Conservation (phyloP, 2,113 vertebrate species). For the Dipodomys merriami region DNA sequence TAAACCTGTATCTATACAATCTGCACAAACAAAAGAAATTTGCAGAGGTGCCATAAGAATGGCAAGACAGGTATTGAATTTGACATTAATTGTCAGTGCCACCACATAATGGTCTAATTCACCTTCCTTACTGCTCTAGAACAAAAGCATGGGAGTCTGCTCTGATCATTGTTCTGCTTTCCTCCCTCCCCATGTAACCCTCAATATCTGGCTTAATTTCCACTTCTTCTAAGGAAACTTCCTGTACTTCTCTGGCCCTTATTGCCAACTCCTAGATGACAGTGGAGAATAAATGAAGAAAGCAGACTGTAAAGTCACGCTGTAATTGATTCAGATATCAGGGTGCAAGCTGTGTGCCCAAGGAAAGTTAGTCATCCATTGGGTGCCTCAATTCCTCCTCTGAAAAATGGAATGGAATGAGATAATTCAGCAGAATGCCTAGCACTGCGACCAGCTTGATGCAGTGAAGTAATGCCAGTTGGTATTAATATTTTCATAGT, state of each 20-base stretch:
- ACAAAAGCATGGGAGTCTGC: background rate
- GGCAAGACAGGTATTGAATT: constrained; percentile 61
- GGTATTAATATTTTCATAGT: background rate
- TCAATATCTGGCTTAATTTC: background rate
- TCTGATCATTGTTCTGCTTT: background rate
- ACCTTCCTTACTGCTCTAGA: background rate
- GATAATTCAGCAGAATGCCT: background rate
- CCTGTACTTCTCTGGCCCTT: background rate
- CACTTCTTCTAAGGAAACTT: background rate
- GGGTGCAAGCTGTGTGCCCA: background rate
- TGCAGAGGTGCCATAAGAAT: constrained; percentile 62
- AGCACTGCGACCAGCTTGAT: background rate
- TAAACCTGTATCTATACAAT: constrained; percentile 63
- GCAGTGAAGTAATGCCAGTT: background rate
- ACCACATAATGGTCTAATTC: constrained; percentile 34
- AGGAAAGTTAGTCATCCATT: background rate
- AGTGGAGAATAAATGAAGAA: background rate
- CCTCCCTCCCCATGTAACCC: background rate
- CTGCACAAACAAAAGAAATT: constrained; percentile 70
- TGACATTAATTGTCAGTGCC: constrained; percentile 61
- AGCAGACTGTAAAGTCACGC: background rate
- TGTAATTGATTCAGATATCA: background rate
- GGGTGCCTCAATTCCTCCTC: background rate
- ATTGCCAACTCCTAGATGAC: background rate
- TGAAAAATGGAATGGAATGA: background rate